Evolutionary conservation across 1,140 invertebrate genomes (phyloP).

Genomic region (Drosophila pseudoobscura): DNA sequence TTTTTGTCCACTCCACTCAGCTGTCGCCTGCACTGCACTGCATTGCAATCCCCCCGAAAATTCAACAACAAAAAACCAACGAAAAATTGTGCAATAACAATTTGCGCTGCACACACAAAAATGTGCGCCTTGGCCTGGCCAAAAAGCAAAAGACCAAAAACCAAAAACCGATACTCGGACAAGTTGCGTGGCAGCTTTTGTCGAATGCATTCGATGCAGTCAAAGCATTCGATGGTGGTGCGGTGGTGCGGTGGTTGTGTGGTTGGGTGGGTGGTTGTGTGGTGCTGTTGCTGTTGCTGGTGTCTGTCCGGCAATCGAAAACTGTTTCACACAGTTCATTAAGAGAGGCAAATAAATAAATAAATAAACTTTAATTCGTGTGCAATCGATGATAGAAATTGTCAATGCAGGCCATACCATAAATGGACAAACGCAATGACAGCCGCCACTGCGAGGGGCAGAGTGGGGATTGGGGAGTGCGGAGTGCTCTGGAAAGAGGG

Average conservation of each 20-base stretch:
- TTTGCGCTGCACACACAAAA: slow-evolving; percentile 70
- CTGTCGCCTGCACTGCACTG: slow-evolving; percentile 42
- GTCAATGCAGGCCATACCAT: slow-evolving; percentile 54
- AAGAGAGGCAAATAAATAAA: slow-evolving; percentile 66
- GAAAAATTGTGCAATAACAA: slow-evolving; percentile 79
- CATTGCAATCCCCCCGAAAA: slow-evolving; percentile 55
- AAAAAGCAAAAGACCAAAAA: slow-evolving; percentile 5
- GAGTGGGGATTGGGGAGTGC: background rate
- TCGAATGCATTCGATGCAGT: slow-evolving; percentile 4
- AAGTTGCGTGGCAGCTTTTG: slow-evolving; percentile 43
- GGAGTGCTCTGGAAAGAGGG: background rate
- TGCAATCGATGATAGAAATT: slow-evolving; percentile 70
- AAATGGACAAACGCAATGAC: slow-evolving; percentile 28
- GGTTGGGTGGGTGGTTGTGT: slow-evolving; percentile 30
- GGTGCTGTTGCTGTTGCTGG: slow-evolving; percentile 20
- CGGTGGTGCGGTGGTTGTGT: too few relatives aligned
- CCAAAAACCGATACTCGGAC: slow-evolving; percentile 33
- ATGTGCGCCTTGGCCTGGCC: slow-evolving; percentile 54
- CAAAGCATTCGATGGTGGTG: slow-evolving; percentile 8
- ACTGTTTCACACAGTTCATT: slow-evolving; percentile 78
- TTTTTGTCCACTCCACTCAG: slow-evolving; percentile 14
- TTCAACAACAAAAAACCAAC: slow-evolving; percentile 26
- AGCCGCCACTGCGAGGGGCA: background rate
- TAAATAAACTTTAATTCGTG: slow-evolving; percentile 72
- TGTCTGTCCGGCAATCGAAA: slow-evolving; percentile 29